Evolutionary conservation across 2,888 invertebrate genomes (phyloP).

Genomic region (Cephus runcator): DNA sequence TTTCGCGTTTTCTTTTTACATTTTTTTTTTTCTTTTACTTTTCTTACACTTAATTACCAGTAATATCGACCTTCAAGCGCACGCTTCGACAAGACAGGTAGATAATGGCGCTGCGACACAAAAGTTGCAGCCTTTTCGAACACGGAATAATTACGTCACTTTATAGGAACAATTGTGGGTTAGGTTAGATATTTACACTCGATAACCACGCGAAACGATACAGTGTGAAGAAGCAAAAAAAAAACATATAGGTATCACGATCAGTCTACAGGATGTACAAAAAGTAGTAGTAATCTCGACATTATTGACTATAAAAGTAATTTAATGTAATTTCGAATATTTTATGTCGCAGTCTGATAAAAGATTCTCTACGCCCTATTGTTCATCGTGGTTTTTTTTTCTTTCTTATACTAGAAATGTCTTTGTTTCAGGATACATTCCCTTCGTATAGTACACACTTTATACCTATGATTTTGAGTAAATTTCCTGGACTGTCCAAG

Average conservation of each 20-base stretch:
- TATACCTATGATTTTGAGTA: neutral
- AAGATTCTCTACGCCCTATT: neutral
- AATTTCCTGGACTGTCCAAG: neutral
- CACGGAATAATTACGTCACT: neutral
- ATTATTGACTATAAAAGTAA: neutral
- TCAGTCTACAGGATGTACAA: neutral
- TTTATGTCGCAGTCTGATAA: neutral
- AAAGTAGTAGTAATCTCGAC: neutral
- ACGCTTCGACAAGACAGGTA: neutral
- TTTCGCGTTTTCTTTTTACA: neutral
- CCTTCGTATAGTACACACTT: neutral
- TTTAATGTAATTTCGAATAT: neutral
- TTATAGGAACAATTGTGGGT: neutral
- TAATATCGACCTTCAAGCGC: neutral
- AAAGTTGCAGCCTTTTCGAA: neutral
- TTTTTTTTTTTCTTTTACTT: neutral
- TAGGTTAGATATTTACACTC: neutral
- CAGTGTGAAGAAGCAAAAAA: neutral
- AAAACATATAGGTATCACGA: neutral
- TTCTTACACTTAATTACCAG: neutral
- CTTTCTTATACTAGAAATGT: no score
- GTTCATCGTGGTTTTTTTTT: neutral
- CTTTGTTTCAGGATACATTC: neutral
- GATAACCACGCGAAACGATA: neutral
- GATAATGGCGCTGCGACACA: neutral